Base-by-base conservation (phyloP, 2,113 vertebrate genomes). In the Bujurquina vittata region DNA sequence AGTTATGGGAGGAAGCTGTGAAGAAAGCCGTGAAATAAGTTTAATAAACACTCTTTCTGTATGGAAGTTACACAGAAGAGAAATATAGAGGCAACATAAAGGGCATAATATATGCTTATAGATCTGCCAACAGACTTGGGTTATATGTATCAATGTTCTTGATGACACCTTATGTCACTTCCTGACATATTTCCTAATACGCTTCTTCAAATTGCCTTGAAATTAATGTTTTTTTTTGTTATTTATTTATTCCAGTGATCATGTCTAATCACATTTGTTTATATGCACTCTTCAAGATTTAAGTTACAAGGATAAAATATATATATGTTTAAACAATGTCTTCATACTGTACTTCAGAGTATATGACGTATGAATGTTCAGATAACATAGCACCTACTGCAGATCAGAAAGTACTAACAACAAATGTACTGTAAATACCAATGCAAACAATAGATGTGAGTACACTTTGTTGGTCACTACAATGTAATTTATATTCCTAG, bases 1-100 rank as follows among this genome's bases (percentile, higher is more conserved):
- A 4, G 1, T 10, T 1, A 7, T 0, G 2, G 3, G 90, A 86
- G 58, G 7, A 17, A 43, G 86, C 95, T 95, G 88, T 67, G 26
- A 29, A 91, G 54, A 7, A 78, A 61, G 26, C 31, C 20, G 65
- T 72, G 46, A 54, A 72, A 54, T 0, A 72, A 31, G 46, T 72
- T 72, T 33, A 54, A 1, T 49, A 31, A 52, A 31, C 1, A 10
- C 23, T 29, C 3, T 7, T 5, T 52, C 49, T 31, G 17, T 18
- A 69, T 43, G 29, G 43, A 12, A 52, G 65, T 69, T 20, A 31
- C 49, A 31, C 43, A 69, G 43, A 15, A 69, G 23, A 12, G 43
- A 7, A 17, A 52, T 69, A 52, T 49, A 12, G 26, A 26, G 3
- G 23, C 29, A 49, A 43, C 22, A 69, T 20, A 20, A 69, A 49